phyloP scores from a whole-genome alignment of 2,797 vertebrate species.

The Pangasius krempfi region DNA sequence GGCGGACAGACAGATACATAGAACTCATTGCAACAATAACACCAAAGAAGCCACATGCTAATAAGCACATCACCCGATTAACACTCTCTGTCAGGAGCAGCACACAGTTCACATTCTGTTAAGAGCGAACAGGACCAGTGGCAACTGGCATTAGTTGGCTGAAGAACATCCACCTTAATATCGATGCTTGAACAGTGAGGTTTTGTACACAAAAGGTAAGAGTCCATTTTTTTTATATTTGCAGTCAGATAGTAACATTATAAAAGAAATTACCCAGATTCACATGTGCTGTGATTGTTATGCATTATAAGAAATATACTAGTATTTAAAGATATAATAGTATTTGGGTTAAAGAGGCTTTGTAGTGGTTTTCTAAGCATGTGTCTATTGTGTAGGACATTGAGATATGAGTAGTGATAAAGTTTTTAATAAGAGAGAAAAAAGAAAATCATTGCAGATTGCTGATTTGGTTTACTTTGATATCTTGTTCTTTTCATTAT shows the following conservation, averaged over 20 bases:
- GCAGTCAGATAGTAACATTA: background rate
- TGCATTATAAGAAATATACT: background rate
- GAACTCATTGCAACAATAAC: slow-evolving; percentile 44
- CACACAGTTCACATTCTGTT: background rate
- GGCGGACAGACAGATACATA: slow-evolving; percentile 29
- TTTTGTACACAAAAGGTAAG: slow-evolving; percentile 18
- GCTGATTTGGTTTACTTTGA: too few species aligned
- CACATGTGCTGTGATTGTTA: background rate
- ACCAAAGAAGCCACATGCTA: slow-evolving; percentile 50
- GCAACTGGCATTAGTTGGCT: background rate
- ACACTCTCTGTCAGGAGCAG: slow-evolving; percentile 31
- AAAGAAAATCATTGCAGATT: background rate
- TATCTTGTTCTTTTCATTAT: background rate
- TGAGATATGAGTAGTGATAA: background rate
- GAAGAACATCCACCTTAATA: background rate
- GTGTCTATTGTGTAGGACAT: background rate
- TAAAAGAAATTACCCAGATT: background rate
- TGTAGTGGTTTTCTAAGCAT: background rate
- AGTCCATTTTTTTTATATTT: background rate
- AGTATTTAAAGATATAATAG: background rate
- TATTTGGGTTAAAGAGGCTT: background rate
- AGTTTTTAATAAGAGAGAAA: background rate
- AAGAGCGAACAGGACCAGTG: background rate
- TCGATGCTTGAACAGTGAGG: background rate
- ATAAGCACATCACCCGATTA: slow-evolving; percentile 18